Evolutionary conservation across 2,113 vertebrate genomes (phyloP).

Genomic region (Struthidea cinerea): DNA sequence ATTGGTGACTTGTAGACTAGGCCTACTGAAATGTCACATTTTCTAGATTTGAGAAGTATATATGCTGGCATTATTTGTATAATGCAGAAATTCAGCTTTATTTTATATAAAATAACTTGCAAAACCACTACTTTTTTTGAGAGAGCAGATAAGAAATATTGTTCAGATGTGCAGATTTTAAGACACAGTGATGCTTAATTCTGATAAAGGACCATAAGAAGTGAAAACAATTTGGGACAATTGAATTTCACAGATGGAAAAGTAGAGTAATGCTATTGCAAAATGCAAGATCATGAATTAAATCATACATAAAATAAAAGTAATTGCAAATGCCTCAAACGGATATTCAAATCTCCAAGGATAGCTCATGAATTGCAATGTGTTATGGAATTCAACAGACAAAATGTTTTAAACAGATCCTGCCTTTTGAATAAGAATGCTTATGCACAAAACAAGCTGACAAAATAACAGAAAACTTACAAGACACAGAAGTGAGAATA

Average conservation of each 20-base stretch:
- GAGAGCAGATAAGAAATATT: background rate
- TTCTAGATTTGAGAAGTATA: background rate
- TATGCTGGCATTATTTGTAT: background rate
- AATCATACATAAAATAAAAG: constrained; percentile 8
- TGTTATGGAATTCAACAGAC: background rate
- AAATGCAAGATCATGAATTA: constrained; percentile 9
- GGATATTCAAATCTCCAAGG: background rate
- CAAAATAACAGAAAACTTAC: background rate
- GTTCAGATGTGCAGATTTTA: background rate
- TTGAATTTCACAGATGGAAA: constrained; percentile 29
- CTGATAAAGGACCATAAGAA: background rate
- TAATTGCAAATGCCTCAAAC: background rate
- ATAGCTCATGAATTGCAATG: background rate
- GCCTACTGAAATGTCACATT: background rate
- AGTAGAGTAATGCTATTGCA: background rate
- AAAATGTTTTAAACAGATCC: background rate
- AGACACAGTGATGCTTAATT: background rate
- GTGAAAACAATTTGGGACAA: background rate
- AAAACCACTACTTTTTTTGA: background rate
- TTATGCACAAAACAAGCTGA: background rate
- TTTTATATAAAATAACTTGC: background rate
- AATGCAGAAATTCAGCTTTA: background rate
- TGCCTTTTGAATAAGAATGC: background rate
- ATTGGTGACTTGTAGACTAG: background rate
- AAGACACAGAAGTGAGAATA: background rate